Evolutionary conservation across 2,888 invertebrate genomes (phyloP), one percentile per base, ranked within the genome.

Genomic region (Microplitis manilae): DNA sequence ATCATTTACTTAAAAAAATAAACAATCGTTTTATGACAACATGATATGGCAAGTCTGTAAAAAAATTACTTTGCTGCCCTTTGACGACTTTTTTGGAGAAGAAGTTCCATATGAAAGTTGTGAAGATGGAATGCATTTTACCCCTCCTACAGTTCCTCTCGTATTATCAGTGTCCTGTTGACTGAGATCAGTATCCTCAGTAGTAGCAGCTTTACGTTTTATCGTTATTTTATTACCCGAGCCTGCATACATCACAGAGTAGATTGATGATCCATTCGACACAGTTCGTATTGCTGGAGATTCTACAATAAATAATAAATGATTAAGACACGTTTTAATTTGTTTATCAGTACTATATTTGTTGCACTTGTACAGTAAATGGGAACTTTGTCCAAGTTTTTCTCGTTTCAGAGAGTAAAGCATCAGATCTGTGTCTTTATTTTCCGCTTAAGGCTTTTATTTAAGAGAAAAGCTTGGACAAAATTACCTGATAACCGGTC

Each of bases 141-240:
- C 85, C 83, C 86, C 84, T 82, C 87, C 87, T 71, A 87, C 82
- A 70, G 86, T 85, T 79, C 84, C 83, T 78, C 91, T 89, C 90
- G 91, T 83, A 91, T 92, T 85, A 87, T 91, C 83, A 86, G 86
- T 81, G 87, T 86, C 90, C 81, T 90, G 92, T 85, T 89, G 87
- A 39, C 90, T 85, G 68, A 75, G 75, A 6, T 92, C 92, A 67
- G 90, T 90, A 73, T 92, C 93, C 79, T 92, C 93, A 50, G 83
- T 13, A 50, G 50, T 79, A 17, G 93, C 91, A 76, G 93, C 93
- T 91, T 95, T 95, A 83, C 95, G 92, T 89, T 95, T 96, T 82
- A 96, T 95, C 68, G 95, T 96, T 84, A 96, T 95, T 92, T 96
- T 96, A 89, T 95, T 95, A 73, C 95, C 95, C 81, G 94, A 93